Evolutionary conservation across 2,113 vertebrate species (phyloP).

Genomic region (Mohoua ochrocephala): DNA sequence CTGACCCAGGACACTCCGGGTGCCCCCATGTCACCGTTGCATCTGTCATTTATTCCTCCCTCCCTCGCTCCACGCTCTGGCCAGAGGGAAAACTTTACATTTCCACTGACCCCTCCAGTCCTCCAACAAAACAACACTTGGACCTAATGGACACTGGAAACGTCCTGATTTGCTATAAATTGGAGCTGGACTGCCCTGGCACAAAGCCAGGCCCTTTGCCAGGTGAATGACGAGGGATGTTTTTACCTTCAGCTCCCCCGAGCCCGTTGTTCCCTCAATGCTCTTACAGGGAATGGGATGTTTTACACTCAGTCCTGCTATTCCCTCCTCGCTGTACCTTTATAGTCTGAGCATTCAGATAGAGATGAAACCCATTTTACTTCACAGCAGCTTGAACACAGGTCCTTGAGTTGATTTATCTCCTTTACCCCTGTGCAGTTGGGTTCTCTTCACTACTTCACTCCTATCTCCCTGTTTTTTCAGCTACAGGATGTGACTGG

Average conservation of each 20-base stretch:
- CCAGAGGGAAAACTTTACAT: background rate
- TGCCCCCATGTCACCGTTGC: background rate
- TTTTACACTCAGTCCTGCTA: background rate
- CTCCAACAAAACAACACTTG: background rate
- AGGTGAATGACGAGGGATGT: background rate
- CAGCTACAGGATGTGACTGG: background rate
- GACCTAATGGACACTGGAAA: background rate
- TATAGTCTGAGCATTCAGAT: background rate
- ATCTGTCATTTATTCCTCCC: background rate
- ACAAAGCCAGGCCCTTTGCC: background rate
- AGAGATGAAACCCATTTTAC: conserved; percentile 36
- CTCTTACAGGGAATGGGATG: background rate
- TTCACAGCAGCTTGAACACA: conserved; percentile 43
- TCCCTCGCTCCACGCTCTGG: background rate
- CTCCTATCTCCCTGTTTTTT: conserved; percentile 1
- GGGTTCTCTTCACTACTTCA: background rate
- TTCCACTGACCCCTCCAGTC: background rate
- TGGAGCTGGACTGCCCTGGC: background rate
- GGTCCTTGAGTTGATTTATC: conserved; percentile 50
- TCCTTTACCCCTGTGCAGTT: background rate
- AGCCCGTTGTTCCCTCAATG: background rate
- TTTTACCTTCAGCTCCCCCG: background rate
- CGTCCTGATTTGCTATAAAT: background rate
- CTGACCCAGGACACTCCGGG: background rate
- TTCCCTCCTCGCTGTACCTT: background rate